Evolutionary conservation across 2,888 invertebrate species (phyloP).

Genomic region (Hydraecia micacea): DNA sequence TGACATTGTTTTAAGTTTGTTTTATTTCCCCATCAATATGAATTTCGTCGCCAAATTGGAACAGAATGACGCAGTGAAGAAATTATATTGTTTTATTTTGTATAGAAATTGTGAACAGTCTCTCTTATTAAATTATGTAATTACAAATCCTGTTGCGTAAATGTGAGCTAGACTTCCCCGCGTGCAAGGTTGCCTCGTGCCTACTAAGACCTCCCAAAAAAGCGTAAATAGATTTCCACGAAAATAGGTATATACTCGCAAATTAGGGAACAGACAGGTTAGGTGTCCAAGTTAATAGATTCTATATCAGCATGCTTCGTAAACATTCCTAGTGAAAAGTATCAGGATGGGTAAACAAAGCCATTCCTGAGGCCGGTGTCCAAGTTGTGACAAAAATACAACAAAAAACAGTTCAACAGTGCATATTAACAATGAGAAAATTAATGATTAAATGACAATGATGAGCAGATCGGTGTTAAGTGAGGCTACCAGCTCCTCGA

Average conservation of each 20-base stretch:
- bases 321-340: conserved; percentile 19
- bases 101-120: background rate
- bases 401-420: conserved; percentile 14
- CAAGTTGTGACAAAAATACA: conserved; percentile 1
- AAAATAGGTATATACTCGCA: conserved; percentile 65
- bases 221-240: conserved; percentile 75
- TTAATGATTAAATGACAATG: conserved; percentile 62
- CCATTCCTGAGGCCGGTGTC: background rate
- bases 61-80: background rate
- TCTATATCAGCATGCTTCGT: conserved; percentile 7
- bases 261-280: conserved; percentile 30
- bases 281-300: conserved; percentile 17
- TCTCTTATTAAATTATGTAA: background rate
- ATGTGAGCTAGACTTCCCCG: conserved; percentile 13
- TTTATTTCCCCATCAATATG: background rate
- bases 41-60: background rate
- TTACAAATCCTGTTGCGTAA: background rate
- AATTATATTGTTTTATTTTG: background rate
- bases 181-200: conserved; percentile 57
- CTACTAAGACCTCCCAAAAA: conserved; percentile 53
- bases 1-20: background rate
- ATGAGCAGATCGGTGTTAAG: conserved; percentile 80
- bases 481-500: conserved; percentile 81
- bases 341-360: conserved; percentile 21
- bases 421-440: conserved; percentile 28